phyloP scores from a whole-genome alignment of 2,797 vertebrate genomes.

The Pangasius larnaudii region DNA sequence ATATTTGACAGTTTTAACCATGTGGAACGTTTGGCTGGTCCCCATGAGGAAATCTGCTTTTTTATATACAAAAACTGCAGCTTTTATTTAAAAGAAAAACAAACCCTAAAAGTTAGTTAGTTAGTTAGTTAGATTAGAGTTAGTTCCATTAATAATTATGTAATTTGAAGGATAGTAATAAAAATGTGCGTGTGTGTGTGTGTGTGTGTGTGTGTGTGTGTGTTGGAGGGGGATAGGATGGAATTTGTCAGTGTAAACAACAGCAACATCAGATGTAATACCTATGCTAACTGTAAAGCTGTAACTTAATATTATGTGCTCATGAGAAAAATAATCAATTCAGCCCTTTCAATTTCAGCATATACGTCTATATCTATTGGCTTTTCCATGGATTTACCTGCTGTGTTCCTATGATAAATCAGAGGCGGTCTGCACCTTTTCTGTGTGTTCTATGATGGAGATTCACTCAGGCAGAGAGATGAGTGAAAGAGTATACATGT shows the following conservation, averaged over 20 bases:
- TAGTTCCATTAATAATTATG: neutral
- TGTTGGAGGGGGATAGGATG: neutral
- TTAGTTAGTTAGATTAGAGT: neutral
- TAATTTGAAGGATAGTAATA: neutral
- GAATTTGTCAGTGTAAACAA: neutral
- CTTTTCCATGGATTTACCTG: neutral
- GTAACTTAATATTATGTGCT: neutral
- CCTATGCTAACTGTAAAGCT: neutral
- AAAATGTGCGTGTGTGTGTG: neutral
- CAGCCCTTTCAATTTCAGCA: neutral
- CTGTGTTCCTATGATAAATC: neutral
- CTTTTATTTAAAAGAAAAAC: neutral
- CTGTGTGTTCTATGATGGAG: slow-evolving; percentile 7
- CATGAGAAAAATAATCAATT: neutral
- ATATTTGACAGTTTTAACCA: neutral
- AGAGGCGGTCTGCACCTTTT: neutral
- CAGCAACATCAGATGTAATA: neutral
- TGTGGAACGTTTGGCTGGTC: neutral
- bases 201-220: neutral
- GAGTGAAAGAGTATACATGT: slow-evolving; percentile 31
- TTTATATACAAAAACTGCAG: neutral
- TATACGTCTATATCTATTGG: neutral
- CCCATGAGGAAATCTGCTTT: neutral
- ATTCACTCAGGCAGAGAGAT: slow-evolving; percentile 24
- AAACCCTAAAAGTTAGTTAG: neutral